phyloP scores from a whole-genome alignment of 2,888 invertebrate species.

The Drosophila mercatorum region DNA sequence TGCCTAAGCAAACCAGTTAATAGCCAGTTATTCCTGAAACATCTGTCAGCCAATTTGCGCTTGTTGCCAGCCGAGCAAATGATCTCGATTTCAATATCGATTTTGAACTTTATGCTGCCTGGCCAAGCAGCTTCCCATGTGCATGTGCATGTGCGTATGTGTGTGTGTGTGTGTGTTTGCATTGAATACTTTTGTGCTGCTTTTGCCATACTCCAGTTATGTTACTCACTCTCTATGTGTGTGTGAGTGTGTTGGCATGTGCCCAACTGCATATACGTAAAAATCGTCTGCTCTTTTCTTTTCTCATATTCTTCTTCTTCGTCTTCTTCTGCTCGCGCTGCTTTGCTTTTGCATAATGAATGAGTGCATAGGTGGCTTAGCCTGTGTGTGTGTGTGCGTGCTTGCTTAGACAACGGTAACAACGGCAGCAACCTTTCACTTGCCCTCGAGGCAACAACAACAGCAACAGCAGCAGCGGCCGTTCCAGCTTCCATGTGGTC shows the following conservation, averaged over 20 bases:
- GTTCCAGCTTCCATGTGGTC: constrained; percentile 57
- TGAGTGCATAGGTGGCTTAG: constrained; percentile 45
- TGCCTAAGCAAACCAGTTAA: constrained; percentile 41
- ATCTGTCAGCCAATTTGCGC: neutral
- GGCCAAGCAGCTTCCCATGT: constrained; percentile 39
- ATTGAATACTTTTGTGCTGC: constrained; percentile 36
- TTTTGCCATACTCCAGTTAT: constrained; percentile 43
- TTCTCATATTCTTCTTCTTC: neutral
- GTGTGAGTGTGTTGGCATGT: constrained; percentile 30
- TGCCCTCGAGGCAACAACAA: constrained; percentile 48
- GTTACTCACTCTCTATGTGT: constrained; percentile 15
- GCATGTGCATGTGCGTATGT: neutral
- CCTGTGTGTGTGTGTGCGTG: constrained; percentile 11
- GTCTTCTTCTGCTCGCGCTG: constrained; percentile 6
- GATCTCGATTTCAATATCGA: constrained; percentile 26
- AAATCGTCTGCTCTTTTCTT: constrained; percentile 20
- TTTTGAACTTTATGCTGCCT: constrained; percentile 39
- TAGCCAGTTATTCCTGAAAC: constrained; percentile 35
- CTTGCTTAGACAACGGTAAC: constrained; percentile 27
- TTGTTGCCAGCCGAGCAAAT: constrained; percentile 5
- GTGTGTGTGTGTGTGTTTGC: constrained; percentile 13
- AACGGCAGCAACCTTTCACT: constrained; percentile 51
- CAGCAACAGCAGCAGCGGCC: constrained; percentile 8
- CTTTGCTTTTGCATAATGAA: constrained; percentile 49
- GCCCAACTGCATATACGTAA: constrained; percentile 34